Base-by-base conservation (phyloP, 2,113 vertebrate genomes). In the Balaeniceps rex region DNA sequence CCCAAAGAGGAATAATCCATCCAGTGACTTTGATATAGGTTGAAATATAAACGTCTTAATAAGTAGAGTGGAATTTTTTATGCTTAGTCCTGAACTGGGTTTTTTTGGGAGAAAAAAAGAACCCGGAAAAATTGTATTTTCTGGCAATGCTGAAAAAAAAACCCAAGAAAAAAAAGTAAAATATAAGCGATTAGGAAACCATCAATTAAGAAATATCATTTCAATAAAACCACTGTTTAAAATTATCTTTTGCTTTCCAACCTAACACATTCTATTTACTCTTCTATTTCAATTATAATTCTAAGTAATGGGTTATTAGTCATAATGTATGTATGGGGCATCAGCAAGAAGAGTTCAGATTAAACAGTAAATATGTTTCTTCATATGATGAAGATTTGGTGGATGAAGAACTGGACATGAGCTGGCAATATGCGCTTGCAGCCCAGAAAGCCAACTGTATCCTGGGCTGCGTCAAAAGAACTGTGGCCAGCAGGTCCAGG, bases 341-440 rank as follows among this genome's bases (percentile, higher is more conserved):
- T 24, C 10, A 28, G 7, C 23, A 66, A 60, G 51, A 74, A 8
- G 4, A 33, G 22, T 58, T 58, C 44, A 33, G 22, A 66, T 65
- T 65, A 42, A 65, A 58, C 7, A 74, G 7, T 22, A 72, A 88
- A 29, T n/a, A 29, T 12, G 4, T 5, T 81, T 58, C 22, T 14
- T 72, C 21, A 22, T n/a, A n/a, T n/a, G n/a, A n/a, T 51, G 26
- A 49, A 5, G 14, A 54, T 64, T 44, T 74, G 14, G 22, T 33
- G 22, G 25, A 36, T 54, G 33, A 80, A 70, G 26, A 49, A 7
- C 16, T 33, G 21, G 15, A 33, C 19, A 23, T 17, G 19, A 76
- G 11, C 28, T 1, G 2, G 10, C 28, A 34, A 17, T 26, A 6
- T 26, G 47, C 5, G 1, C 12, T 78, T 6, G 2, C 12, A 33